Base-by-base conservation (phyloP, 2,113 vertebrate species). In the Hemibates koningsi region DNA sequence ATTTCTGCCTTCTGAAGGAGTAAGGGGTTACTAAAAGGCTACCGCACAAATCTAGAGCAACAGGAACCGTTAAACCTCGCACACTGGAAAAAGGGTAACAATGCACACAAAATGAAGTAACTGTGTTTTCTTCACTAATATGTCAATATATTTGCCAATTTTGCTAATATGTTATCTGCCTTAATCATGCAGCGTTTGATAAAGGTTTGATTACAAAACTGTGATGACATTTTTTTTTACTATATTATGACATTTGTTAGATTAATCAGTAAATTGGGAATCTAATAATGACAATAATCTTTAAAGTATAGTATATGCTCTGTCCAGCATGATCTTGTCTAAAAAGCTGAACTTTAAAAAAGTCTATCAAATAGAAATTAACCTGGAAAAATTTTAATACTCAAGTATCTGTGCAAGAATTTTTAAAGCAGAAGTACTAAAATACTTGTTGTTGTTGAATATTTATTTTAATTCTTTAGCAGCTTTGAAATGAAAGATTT, bases 11-110 rank as follows among this genome's bases (percentile, higher is more conserved):
- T 79, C 54, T 81, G 79, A 89, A 52, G 82, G 29, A 63, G 43
- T 76, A 81, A 83, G 73, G 45, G 89, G 80, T 83, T 41, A 54
- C 29, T 12, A 76, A 48, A n/a, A 86, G 56, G 89, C 89, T 78
- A 83, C 57, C 11, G 57, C 68, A 52, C 48, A 56, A 29, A 59
- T 61, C 38, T 66, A 21, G 9, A 89, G 87, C 81, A 41, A 50
- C 73, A 81, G 17, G 81, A 71, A 43, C 24, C 10, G 7, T 71
- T 76, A 59, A 78, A 86, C 80, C 81, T 29, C 24, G 38, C 32
- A 10, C 19, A 57, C 29, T 38, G 56, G 13, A 50, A 34, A 13
- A 78, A 78, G 9, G 24, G 43, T 50, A 50, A 78, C 45, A 50
- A 7, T 13, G 29, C 45, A 78, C 73, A 78, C 73, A 34, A 78